These are phyloP conservation scores for Hafferia zeledoni DNA, from an alignment of 2,797 vertebrate species.

Conservation along the genomic window DNA sequence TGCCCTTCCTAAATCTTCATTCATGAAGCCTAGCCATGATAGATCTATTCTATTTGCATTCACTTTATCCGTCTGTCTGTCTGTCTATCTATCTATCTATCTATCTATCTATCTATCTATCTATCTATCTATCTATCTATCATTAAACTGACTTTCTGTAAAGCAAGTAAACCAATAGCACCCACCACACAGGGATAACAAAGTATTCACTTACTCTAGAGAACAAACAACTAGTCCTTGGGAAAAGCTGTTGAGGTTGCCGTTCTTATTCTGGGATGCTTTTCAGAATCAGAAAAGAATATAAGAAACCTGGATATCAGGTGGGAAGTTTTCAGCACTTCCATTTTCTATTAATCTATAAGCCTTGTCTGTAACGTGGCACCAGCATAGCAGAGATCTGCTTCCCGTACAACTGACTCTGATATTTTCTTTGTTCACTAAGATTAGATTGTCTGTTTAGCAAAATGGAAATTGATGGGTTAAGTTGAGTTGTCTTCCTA, in stretches of 20 bases:
- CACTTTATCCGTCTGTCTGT: not conserved
- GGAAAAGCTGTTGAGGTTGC: not conserved
- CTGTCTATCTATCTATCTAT: not conserved
- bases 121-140: not conserved
- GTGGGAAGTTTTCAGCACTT: not conserved
- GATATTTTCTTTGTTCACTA: not conserved
- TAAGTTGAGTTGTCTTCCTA: not conserved
- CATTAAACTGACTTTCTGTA: not conserved
- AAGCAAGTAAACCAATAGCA: not conserved
- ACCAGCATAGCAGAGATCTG: not conserved
- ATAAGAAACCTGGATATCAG: not conserved
- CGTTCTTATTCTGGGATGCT: not conserved
- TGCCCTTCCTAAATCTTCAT: no score
- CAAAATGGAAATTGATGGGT: not conserved
- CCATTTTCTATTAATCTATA: not conserved
- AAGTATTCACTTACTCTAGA: not conserved
- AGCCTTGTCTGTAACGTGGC: fast-evolving
- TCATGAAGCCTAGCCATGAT: no score
- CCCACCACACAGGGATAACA: not conserved
- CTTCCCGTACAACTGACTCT: not conserved
- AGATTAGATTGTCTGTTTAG: not conserved
- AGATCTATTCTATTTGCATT: not conserved
- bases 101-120: not conserved
- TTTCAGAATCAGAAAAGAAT: not conserved
- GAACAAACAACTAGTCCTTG: not conserved